Evolutionary conservation across 1,140 invertebrate genomes (phyloP), one percentile per base, ranked within the genome.

Genomic region (Nephila pilipes): DNA sequence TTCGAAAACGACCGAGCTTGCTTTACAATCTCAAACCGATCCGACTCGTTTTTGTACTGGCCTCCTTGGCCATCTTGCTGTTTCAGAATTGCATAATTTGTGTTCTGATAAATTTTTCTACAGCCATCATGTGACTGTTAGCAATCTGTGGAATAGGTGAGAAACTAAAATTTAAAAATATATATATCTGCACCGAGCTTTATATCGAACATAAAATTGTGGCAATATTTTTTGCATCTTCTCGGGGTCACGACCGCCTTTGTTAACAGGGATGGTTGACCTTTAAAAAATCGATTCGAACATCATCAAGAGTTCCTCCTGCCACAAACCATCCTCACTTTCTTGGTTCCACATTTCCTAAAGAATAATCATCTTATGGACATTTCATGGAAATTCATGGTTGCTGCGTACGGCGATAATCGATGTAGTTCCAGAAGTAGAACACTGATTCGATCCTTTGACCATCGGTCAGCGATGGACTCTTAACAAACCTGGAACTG

Each of bases 1-100:
- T 79, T 46, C 80, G 80, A 83, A 83, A 54, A 83, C 80, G 80
- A 83, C 25, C 80, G 80, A 83, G 80, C 65, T 75, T 83, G 80
- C 80, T 83, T 83, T 75, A 69, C 65, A 75, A 10, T 75, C 14
- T 75, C 25, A 75, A 29, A 75, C 65, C 25, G 65, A 75, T 29
- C 14, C 65, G 65, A 69, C 29, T 32, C 29, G 25, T 29, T 69
- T 32, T 69, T 10, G 29, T 75, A 36, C 29, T 14, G 29, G 12
- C 65, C 65, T 25, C 29, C 12, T 16, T 25, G 65, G 65, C 29
- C 65, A 32, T 36, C 12, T 10, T 46, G 46, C 8, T 75, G 29
- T 25, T 16, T 69, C 65, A 8, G 10, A 69, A 69, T 14, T 36
- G 32, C 18, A 4, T 36, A 32, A 29, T 5, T 63, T 25, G 58